Base-by-base conservation (phyloP, 2,113 vertebrate species). In the Atherinomorus stipes region DNA sequence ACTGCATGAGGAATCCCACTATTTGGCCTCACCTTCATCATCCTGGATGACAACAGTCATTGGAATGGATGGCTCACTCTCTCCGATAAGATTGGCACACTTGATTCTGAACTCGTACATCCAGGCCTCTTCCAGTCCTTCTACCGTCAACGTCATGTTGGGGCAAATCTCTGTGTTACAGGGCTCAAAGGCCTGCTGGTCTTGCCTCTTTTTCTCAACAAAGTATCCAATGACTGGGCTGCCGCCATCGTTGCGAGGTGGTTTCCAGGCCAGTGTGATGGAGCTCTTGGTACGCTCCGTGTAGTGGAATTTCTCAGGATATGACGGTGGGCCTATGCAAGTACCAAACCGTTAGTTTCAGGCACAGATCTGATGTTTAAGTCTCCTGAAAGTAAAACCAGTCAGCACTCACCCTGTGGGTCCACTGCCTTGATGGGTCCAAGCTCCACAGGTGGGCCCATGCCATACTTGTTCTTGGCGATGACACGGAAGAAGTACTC, bases 41-140 rank as follows among this genome's bases (percentile, higher is more conserved):
- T 99, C 98, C 78, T 97, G 95, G 90, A 99, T 96, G 65, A 98
- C 93, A 49, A 97, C 96, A 21, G 93, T 95, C 42, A 99, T 86
- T 10, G 97, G 96, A 69, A 96, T 92, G 4, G 97, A 97, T 28
- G 97, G 97, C 56, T 99, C 97, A 68, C 98, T 99, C 94, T 97
- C 95, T 68, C 97, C 98, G 9, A 98, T 85, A 2, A 87, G 94
- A 78, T 99, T 99, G 65, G 96, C 93, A 45, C 97, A 97, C 87
- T 96, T 99, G 81, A 97, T 97, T 70, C 98, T 96, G 89, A 99
- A 99, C 82, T 99, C 98, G 64, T 99, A 99, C 96, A 96, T 96
- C 81, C 97, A 96, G 80, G 93, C 93, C 49, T 99, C 98, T 1
- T 96, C 95, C 25, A 99, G 95, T 11, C 96, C 94, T 3, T 97